Base-by-base conservation (phyloP, 2,888 invertebrate species). In the Antheraea yamamai region DNA sequence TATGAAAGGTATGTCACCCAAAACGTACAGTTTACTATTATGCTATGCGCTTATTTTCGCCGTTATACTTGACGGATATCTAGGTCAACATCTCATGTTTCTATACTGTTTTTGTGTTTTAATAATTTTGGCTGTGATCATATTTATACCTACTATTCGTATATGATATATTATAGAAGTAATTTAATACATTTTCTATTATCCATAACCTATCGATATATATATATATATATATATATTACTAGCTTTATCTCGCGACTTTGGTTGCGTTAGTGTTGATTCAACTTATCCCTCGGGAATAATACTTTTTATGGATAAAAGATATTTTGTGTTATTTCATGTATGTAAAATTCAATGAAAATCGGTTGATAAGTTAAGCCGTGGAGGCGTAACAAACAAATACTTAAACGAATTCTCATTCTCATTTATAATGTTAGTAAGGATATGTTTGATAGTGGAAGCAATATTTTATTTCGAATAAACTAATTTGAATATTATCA, bases 401-500 rank as follows among this genome's bases (percentile, higher is more conserved):
- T 12, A 47, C 35, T 4, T 39, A 47, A 47, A 12, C 12, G 7
- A 47, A 12, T 12, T 12, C 47, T 12, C 12, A 47, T 12, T 47
- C 47, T 1, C 47, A 47, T 47, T 47, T 47, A 47, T 10, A 12
- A 10, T 47, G 12, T 47, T 12, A 47, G 12, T 47, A 47, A 47
- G 47, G 47, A 3, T 70, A n/a, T 70, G 39, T 39, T 66, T 16
- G 64, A 73, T 51, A 20, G 52, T 23, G 20, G 52, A 68, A 26
- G 73, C 23, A 26, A 39, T n/a, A n/a, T 39, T 72, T 73, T 75
- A 39, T 66, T 73, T 73, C 73, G 30, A 73, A 8, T 35, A 20
- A 73, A 51, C 39, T 72, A 68, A 75, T 72, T 68, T 75, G 73
- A 68, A 75, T 73, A 75, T 73, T 73, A 75, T 73, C 75, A 39